Evolutionary conservation across 2,797 vertebrate species (phyloP).

Genomic region (Phyllotis vaccarum): DNA sequence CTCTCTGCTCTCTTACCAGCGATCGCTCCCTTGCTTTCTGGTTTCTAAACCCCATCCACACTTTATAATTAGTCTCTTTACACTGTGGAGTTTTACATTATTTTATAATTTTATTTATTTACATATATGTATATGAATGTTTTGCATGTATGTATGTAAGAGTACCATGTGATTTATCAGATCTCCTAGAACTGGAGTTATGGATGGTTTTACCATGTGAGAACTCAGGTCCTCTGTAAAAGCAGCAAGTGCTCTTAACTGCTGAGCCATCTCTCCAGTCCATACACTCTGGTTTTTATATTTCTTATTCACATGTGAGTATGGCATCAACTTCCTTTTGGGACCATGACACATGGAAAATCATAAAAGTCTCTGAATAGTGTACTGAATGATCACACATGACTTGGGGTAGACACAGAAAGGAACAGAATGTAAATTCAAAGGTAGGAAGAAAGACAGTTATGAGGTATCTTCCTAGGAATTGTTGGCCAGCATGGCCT

Average conservation of each 20-base stretch:
- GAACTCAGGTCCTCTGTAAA: neutral
- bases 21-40: neutral
- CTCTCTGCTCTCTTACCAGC: neutral
- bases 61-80: neutral
- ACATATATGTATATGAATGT: neutral
- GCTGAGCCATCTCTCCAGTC: too few species aligned
- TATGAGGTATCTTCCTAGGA: neutral
- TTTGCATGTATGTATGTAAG: neutral
- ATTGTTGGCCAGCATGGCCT: neutral
- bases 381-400: neutral
- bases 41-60: neutral
- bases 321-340: neutral
- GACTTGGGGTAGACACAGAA: neutral
- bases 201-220: neutral
- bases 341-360: neutral
- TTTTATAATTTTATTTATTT: neutral
- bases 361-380: neutral
- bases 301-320: neutral
- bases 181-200: neutral
- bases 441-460: neutral
- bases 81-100: neutral
- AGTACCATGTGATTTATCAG: neutral
- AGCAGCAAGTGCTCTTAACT: neutral
- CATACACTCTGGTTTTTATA: neutral
- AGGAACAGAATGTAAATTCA: neutral